Conservation (phyloP, 1,140 invertebrate species). For the Ridgeia piscesae region DNA sequence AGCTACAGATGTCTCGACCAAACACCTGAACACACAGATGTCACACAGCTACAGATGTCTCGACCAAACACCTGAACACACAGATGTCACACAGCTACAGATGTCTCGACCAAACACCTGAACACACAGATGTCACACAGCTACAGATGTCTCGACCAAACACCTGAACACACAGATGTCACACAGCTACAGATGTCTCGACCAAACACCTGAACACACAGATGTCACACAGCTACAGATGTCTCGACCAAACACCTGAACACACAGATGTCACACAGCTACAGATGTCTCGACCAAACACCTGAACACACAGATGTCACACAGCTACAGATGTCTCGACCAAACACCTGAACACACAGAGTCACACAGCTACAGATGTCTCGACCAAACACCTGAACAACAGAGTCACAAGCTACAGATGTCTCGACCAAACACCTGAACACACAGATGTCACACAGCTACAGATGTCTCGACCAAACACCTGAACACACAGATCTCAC, state of each 20-base stretch:
- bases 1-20: constrained; percentile 22
- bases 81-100: neutral
- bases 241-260: constrained; percentile 28
- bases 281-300: neutral
- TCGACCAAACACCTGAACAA: neutral
- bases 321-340: neutral
- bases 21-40: constrained; percentile 21
- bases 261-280: neutral
- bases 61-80: too few species aligned
- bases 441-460: neutral
- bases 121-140: neutral
- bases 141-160: neutral
- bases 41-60: too few species aligned
- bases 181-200: neutral
- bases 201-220: neutral
- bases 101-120: neutral
- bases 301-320: neutral
- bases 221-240: constrained; percentile 19
- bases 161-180: neutral
- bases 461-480: neutral
- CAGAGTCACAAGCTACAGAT: neutral
- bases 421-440: constrained; percentile 28
- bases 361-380: neutral
- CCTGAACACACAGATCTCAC: neutral
- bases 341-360: neutral